phyloP scores from a whole-genome alignment of 2,113 vertebrate species.

The Psammodynastes pulverulentus region DNA sequence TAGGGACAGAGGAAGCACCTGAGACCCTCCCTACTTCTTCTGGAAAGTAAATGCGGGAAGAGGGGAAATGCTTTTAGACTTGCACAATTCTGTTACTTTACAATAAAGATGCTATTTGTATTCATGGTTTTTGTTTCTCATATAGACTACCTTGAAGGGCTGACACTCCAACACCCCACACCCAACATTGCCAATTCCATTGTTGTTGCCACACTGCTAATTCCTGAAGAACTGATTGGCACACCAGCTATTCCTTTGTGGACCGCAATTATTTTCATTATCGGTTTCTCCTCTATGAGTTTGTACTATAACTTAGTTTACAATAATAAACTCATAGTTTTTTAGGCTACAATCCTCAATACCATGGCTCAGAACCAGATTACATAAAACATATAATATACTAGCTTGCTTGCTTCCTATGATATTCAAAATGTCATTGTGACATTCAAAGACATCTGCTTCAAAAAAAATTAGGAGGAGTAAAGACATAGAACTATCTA shows the following conservation, averaged over 20 bases:
- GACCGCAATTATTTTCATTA: neutral
- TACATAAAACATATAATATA: neutral
- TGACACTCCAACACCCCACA: neutral
- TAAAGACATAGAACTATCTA: conserved; percentile 45
- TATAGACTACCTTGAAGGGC: neutral
- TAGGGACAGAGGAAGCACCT: neutral
- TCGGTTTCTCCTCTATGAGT: neutral
- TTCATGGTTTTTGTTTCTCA: neutral
- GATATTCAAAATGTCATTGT: neutral
- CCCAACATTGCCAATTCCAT: neutral
- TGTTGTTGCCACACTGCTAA: neutral
- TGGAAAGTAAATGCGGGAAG: neutral
- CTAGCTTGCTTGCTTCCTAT: neutral
- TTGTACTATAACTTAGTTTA: neutral
- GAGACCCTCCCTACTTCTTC: neutral
- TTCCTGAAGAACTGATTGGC: neutral
- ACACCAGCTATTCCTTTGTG: neutral
- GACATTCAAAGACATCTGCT: conserved; percentile 6
- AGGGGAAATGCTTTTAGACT: neutral
- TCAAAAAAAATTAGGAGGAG: conserved; percentile 47
- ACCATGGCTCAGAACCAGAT: neutral
- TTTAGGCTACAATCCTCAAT: neutral
- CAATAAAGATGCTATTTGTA: neutral
- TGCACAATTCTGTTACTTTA: neutral
- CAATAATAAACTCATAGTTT: neutral